These are phyloP conservation scores for Proales similis DNA, from an alignment of 1,140 invertebrate genomes.

Conservation along the genomic window DNA sequence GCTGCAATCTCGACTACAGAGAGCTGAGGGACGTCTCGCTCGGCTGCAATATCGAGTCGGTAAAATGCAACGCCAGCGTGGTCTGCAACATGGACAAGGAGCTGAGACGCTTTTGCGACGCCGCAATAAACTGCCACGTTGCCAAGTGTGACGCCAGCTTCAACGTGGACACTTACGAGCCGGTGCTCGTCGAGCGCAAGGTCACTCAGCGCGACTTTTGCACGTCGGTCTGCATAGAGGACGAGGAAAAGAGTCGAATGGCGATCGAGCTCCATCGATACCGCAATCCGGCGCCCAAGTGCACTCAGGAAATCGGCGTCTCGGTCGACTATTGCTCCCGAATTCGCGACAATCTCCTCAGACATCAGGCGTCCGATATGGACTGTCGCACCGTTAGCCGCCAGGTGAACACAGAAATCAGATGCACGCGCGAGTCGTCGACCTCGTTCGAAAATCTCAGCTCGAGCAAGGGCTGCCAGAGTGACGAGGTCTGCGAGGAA, in stretches of 20 bases:
- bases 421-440: background rate
- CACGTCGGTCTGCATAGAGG: background rate
- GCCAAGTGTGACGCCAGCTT: conserved; percentile 23
- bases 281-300: background rate
- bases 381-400: background rate
- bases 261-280: background rate
- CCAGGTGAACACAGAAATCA: conserved; percentile 5
- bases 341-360: background rate
- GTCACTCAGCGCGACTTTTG: background rate
- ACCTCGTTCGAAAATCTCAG: background rate
- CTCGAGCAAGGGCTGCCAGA: conserved; percentile 1
- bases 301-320: background rate
- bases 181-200: background rate
- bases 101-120: conserved; percentile 19
- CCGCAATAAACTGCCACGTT: background rate
- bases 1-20: conserved; percentile 24
- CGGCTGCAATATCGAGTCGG: conserved; percentile 1
- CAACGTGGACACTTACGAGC: conserved; percentile 9
- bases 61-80: conserved; percentile 23
- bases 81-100: conserved; percentile 27
- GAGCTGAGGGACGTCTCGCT: conserved; percentile 23
- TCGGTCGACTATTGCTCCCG: conserved; percentile 7
- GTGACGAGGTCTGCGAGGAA: background rate
- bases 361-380: background rate
- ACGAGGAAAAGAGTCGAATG: conserved; percentile 1